Evolutionary conservation across 2,113 vertebrate genomes (phyloP).

Genomic region (Romanogobio albipinnatus): DNA sequence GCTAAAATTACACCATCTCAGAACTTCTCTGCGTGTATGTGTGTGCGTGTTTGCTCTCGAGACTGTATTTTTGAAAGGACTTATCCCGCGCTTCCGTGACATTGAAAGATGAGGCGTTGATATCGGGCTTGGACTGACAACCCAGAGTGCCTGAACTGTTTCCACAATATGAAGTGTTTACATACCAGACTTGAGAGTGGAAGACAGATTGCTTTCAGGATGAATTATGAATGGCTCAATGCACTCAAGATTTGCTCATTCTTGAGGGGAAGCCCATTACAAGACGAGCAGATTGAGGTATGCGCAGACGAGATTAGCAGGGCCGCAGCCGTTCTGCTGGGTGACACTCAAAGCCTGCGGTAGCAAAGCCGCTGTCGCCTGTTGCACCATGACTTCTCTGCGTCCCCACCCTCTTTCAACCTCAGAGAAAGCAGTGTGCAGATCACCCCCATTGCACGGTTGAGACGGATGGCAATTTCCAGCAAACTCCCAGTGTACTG

Average conservation of each 20-base stretch:
- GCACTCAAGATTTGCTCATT: slow-evolving; percentile 68
- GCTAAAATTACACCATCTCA: slow-evolving; percentile 56
- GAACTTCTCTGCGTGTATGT: slow-evolving; percentile 38
- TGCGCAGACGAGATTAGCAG: slow-evolving; percentile 61
- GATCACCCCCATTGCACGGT: slow-evolving; percentile 51
- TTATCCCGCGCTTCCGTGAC: slow-evolving; percentile 56
- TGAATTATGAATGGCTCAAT: slow-evolving; percentile 77
- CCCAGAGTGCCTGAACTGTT: slow-evolving; percentile 51
- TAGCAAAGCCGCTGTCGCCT: slow-evolving; percentile 64
- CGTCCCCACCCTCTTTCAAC: slow-evolving; percentile 62
- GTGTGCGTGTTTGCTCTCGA: slow-evolving; percentile 35
- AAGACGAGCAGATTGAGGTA: slow-evolving; percentile 73
- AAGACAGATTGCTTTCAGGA: slow-evolving; percentile 66
- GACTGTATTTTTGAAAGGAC: slow-evolving; percentile 66
- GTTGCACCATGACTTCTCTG: slow-evolving; percentile 69
- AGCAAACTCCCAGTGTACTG: slow-evolving; percentile 65
- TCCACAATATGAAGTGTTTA: slow-evolving; percentile 70
- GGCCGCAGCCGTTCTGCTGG: slow-evolving; percentile 60
- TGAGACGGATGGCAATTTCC: slow-evolving; percentile 65
- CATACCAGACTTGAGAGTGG: slow-evolving; percentile 65
- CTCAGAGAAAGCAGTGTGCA: slow-evolving; percentile 14
- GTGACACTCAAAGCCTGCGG: slow-evolving; percentile 56
- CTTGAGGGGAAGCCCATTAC: slow-evolving; percentile 69
- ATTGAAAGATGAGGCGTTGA: slow-evolving; percentile 59
- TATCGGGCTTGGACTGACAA: slow-evolving; percentile 59